phyloP scores from a whole-genome alignment of 2,797 vertebrate species.

The Kryptopterus vitreolus region DNA sequence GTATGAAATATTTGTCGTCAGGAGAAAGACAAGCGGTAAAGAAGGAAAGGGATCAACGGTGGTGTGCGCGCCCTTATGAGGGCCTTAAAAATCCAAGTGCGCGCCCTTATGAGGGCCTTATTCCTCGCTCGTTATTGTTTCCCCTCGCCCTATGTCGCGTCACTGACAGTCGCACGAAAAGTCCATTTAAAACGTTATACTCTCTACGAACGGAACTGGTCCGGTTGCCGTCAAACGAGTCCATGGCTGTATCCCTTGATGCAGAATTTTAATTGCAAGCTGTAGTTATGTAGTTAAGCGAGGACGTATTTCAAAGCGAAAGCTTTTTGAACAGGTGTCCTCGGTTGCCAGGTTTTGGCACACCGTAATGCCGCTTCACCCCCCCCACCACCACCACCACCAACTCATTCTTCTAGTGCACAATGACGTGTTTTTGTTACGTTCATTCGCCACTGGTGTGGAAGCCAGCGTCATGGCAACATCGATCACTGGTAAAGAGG shows the following conservation, averaged over 20 bases:
- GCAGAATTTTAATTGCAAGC: constrained; percentile 79
- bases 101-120: constrained; percentile 29
- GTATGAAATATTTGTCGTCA: constrained; percentile 22
- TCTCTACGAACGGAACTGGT: constrained; percentile 26
- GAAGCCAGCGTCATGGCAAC: constrained; percentile 43
- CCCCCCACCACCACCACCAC: not conserved
- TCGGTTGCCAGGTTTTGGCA: constrained; percentile 47
- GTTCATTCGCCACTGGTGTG: constrained; percentile 27
- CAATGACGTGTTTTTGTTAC: constrained; percentile 36
- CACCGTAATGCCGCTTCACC: constrained; percentile 40
- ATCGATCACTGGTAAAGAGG: not conserved
- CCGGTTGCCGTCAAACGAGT: constrained; percentile 41
- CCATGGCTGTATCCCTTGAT: constrained; percentile 74
- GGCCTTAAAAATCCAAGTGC: constrained; percentile 41
- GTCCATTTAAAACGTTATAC: constrained; percentile 28
- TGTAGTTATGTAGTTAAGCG: constrained; percentile 41
- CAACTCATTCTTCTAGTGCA: constrained; percentile 19
- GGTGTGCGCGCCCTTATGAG: constrained; percentile 35
- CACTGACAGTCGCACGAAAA: constrained; percentile 34
- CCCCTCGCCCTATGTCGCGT: constrained; percentile 34
- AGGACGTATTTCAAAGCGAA: constrained; percentile 38
- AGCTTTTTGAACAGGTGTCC: constrained; percentile 40
- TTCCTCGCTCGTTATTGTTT: constrained; percentile 30
- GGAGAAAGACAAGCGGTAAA: constrained; percentile 12
- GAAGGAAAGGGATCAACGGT: constrained; percentile 43